Evolutionary conservation across 35 echinoderm and acorn worm species (phyloP).

Genomic region (Lytechinus variegatus): DNA sequence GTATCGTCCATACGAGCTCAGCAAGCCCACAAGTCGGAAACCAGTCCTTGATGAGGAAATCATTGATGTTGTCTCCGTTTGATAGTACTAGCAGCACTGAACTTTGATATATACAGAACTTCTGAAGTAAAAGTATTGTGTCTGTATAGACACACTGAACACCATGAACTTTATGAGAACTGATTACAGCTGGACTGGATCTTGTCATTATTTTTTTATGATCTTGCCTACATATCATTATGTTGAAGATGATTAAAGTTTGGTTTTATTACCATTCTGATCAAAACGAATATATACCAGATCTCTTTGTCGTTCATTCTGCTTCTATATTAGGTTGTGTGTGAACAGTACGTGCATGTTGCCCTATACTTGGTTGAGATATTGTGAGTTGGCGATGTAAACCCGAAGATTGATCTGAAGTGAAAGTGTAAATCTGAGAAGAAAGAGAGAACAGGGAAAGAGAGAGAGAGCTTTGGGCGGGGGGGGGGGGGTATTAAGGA

Average conservation of each 20-base stretch:
- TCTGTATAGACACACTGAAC: no score
- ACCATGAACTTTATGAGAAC: background rate
- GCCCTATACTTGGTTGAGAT: no score
- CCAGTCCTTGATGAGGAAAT: background rate
- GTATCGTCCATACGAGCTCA: background rate
- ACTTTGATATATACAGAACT: background rate
- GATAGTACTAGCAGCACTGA: background rate
- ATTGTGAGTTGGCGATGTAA: no score
- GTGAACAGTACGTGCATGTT: no score
- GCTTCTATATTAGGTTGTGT: no score
- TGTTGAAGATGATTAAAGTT: background rate
- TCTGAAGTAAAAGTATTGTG: no score
- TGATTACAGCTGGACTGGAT: background rate
- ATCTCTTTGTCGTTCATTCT: background rate
- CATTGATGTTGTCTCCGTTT: background rate
- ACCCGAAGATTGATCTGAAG: background rate
- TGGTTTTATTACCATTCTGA: background rate
- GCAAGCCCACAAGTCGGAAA: background rate
- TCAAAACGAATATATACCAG: background rate
- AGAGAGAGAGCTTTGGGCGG: background rate
- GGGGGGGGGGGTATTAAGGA: no score
- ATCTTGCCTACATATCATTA: background rate
- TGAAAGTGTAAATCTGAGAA: background rate
- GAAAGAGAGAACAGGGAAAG: background rate
- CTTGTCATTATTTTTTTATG: background rate